Evolutionary conservation across 2,113 vertebrate genomes (phyloP).

Genomic region (Microtus ochrogaster): DNA sequence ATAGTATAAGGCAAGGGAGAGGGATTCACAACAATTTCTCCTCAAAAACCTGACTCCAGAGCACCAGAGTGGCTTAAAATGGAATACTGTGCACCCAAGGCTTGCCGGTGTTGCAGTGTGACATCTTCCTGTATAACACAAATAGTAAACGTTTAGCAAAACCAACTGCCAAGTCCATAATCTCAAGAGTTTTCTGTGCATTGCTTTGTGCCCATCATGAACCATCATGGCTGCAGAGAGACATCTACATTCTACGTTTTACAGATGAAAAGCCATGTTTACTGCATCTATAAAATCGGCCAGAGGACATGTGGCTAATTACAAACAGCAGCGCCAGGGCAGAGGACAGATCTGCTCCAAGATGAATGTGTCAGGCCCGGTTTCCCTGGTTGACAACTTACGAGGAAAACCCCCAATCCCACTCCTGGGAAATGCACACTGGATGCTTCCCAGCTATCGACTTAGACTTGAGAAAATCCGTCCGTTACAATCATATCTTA

Average conservation of each 20-base stretch:
- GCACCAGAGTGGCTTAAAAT: neutral
- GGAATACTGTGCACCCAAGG: neutral
- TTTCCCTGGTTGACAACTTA: neutral
- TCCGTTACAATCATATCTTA: neutral
- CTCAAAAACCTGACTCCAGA: conserved; percentile 28
- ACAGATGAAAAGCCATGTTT: neutral
- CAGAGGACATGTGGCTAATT: neutral
- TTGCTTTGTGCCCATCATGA: neutral
- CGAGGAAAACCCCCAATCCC: neutral
- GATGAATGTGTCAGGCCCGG: neutral
- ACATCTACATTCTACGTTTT: neutral
- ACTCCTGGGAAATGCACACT: neutral
- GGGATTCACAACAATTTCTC: conserved; percentile 43
- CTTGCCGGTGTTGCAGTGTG: neutral
- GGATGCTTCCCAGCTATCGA: neutral
- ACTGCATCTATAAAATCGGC: neutral
- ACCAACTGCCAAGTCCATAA: neutral
- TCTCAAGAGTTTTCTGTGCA: neutral
- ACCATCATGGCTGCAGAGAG: neutral
- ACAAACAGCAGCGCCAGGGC: neutral
- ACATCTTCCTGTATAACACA: neutral
- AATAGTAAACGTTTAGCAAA: conserved; percentile 27
- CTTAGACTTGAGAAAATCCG: neutral
- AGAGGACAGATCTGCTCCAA: neutral
- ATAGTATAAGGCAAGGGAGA: conserved; percentile 48